Base-by-base conservation (phyloP, 2,888 invertebrate species). In the Oscheius sp. region DNA sequence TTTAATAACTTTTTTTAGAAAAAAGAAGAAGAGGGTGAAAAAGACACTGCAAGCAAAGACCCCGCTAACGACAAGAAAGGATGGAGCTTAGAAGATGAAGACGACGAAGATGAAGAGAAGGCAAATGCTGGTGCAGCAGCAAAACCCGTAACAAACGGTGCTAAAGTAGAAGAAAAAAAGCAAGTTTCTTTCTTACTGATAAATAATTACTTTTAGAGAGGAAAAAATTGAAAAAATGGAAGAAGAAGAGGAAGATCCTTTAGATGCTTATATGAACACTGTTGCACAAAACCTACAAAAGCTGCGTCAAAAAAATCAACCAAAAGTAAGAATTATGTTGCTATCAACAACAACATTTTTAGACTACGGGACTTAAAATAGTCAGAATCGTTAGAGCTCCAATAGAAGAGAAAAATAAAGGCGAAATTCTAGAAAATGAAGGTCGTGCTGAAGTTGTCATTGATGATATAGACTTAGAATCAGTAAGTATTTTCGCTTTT, bases 351-450 rank as follows among this genome's bases (percentile, higher is more conserved):
- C 76, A 37, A 45, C 46, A n/a, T 31, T 23, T 48, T 2, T 6
- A 66, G 55, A 39, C n/a, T 10, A 57, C 39, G 20, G 39, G n/a
- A n/a, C n/a, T 33, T 4, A 50, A 64, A 29, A 42, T 69, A 3
- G 69, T 69, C 23, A 63, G 52, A 12, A 69, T 69, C 29, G 46
- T 39, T 17, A 53, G 52, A n/a, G 64, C 64, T 23, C 33, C 33
- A 5, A 25, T 20, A 25, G 69, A 71, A 42, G 75, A 71, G 55
- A 76, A 76, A 52, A 69, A 74, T 48, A 96, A 96, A 86, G 98
- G 98, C 65, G 97, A 98, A 88, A 89, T 98, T n/a, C 95, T 99
- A 85, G 96, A 98, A 88, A 96, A 96, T 87, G 96, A 98, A 88
- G 95, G 96, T 88, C 97, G 98, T 87, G 95, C 94, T 73, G 98